Evolutionary conservation across 2,113 vertebrate genomes (phyloP), one percentile per base, ranked within the genome.

Genomic region (Eleginops maclovinus): DNA sequence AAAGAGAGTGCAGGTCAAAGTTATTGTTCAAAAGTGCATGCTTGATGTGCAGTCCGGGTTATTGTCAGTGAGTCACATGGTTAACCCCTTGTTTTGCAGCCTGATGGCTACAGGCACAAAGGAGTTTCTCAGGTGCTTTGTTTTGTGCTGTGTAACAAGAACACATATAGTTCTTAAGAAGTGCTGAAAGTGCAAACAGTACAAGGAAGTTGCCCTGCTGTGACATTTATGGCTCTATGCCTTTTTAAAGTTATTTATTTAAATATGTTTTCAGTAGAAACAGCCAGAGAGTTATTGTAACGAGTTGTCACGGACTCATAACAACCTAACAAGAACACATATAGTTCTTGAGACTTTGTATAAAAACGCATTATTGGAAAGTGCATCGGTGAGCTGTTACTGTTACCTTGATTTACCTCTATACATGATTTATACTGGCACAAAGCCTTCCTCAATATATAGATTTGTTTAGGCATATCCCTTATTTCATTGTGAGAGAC

Each of bases 401-500:
- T 53, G 19, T 46, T 8, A 36, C 47, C 5, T 51, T 16, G 69
- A 19, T 19, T 15, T 8, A 36, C 47, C 9, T 51, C 13, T 28
- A 16, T 64, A 36, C 41, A 22, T 24, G 17, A 46, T 68, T 28
- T 17, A 47, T 15, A 31, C 60, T 41, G 6, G 9, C 3, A 7
- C 69, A 40, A 65, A 22, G 16, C 41, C 43, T 62, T 41, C 17
- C 41, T 68, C 15, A 4, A 14, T 0, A 26, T 49, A 31, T 2
- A 46, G 3, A 51, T 67, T 56, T 46, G 41, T 72, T 60, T 51
- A 22, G 43, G 40, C 24, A 13, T 26, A 11, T 56, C 26, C 9
- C 28, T 66, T 60, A 13, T 12, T 72, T 68, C 62, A 61, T 43
- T 59, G 40, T 50, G 46, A 79, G 36, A 50, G 64, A 65, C 71